Base-by-base conservation (phyloP, 2,888 invertebrate species). In the Tromatobia lineatoria region DNA sequence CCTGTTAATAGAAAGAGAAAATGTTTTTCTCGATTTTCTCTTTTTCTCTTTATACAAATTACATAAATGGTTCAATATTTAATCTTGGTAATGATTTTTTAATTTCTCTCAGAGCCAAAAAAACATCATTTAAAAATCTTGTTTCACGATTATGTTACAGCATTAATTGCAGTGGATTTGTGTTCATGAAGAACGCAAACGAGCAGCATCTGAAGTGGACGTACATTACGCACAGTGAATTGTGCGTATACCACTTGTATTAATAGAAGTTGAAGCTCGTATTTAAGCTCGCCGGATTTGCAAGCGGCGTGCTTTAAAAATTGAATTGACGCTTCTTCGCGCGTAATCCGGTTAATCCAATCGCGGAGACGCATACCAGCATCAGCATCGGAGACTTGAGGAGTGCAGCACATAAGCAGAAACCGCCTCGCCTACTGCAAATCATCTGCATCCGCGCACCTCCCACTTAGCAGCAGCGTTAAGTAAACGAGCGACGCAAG, bases 291-390 rank as follows among this genome's bases (percentile, higher is more conserved):
- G n/a, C n/a, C n/a, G n/a, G n/a, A 54, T 69, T 69, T 64, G 69
- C 75, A 64, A 75, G 70, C 42, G 45, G 18, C 7, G 7, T 15
- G 15, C 34, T 64, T 45, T 25, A 69, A 57, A 69, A 80, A 73
- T n/a, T 75, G 29, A 47, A 47, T 50, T n/a, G 69, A 74, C 38
- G 59, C 47, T 77, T 61, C 80, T 45, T 64, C 73, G 81, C 59
- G 25, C 77, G 77, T 78, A 84, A 84, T 84, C 81, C 69, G 77
- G 80, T 73, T 84, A 61, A 81, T 78, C 80, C 83, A 81, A 84
- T 81, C 61, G 73, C 73, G 64, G 38, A 77, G 61, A 23, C 67
- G 80, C 80, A 69, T 57, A 69, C 77, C 54, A 59, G 38, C 23
- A 70, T 11, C 77, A 15, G 11, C 67, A 50, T 54, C 59, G 50